phyloP scores from a whole-genome alignment of 2,113 vertebrate genomes.

The Sciurus niger region DNA sequence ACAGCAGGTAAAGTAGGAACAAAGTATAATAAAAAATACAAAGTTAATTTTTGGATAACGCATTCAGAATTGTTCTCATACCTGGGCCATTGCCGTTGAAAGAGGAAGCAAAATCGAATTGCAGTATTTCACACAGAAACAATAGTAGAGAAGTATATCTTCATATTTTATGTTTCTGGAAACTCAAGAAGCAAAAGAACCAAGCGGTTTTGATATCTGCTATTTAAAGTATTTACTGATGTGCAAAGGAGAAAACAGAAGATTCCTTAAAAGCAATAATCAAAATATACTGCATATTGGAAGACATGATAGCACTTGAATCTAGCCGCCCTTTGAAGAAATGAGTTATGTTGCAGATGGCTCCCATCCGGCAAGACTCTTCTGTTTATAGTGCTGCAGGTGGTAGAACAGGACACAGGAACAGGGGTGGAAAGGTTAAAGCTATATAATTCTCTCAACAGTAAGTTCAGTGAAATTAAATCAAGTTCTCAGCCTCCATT shows the following conservation, averaged over 20 bases:
- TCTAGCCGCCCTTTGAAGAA: conserved; percentile 84
- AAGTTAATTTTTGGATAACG: conserved; percentile 66
- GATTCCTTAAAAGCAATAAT: conserved; percentile 87
- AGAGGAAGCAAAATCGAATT: conserved; percentile 72
- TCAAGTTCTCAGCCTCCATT: conserved; percentile 64
- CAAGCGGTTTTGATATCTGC: conserved; percentile 86
- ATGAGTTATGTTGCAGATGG: conserved; percentile 89
- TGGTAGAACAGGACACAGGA: conserved; percentile 83
- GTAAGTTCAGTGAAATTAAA: conserved; percentile 82
- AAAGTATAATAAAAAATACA: conserved; percentile 64
- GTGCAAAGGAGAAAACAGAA: conserved; percentile 84
- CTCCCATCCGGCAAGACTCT: conserved; percentile 84
- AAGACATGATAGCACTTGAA: conserved; percentile 87
- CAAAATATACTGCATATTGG: conserved; percentile 85
- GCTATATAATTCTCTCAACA: conserved; percentile 77
- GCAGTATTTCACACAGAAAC: conserved; percentile 74
- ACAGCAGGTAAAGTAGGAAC: conserved; percentile 69
- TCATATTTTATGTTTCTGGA: conserved; percentile 77
- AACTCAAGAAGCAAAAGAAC: conserved; percentile 79
- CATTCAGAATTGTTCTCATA: conserved; percentile 68
- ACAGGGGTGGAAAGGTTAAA: conserved; percentile 85
- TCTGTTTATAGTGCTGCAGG: conserved; percentile 86
- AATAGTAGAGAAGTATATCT: conserved; percentile 62
- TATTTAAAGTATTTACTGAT: conserved; percentile 86
- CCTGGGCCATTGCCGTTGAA: conserved; percentile 19